phyloP scores from a whole-genome alignment of 2,888 invertebrate species.

The Athrips mouffetella region DNA sequence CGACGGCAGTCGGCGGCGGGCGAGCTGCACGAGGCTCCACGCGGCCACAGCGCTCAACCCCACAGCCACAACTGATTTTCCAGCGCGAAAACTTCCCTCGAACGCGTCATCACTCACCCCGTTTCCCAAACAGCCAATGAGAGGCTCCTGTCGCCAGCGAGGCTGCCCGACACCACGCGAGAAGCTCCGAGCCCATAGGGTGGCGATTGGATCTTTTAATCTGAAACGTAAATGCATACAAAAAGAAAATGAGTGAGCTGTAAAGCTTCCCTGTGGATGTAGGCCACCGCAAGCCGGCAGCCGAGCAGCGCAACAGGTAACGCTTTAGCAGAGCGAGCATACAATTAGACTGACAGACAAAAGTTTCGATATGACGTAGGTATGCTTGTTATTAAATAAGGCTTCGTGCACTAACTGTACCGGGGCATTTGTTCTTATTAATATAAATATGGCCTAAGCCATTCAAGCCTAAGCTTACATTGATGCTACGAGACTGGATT shows the following conservation, averaged over 20 bases:
- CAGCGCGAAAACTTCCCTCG: slow-evolving; percentile 73
- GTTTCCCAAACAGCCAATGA: slow-evolving; percentile 56
- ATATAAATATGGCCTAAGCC: no score
- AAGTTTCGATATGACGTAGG: no score
- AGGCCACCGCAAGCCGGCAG: slow-evolving; percentile 38
- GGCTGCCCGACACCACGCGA: slow-evolving; percentile 54
- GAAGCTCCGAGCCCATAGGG: slow-evolving; percentile 53
- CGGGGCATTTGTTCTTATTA: no score
- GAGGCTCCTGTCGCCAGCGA: slow-evolving; percentile 38
- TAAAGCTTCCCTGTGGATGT: slow-evolving; percentile 55
- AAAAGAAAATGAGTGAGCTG: slow-evolving; percentile 65
- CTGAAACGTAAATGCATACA: slow-evolving; percentile 76
- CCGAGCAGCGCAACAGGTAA: slow-evolving; percentile 67
- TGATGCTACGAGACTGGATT: no score
- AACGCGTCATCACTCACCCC: slow-evolving; percentile 72
- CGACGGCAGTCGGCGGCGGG: slow-evolving; percentile 39
- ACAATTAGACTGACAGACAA: no score
- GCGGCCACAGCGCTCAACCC: slow-evolving; percentile 61
- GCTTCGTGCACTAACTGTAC: no score
- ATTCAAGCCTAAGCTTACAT: no score
- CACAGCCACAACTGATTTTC: slow-evolving; percentile 69
- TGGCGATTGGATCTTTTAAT: slow-evolving; percentile 76
- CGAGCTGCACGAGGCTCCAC: slow-evolving; percentile 49
- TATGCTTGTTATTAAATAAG: no score
- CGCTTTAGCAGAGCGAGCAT: slow-evolving; percentile 25